Evolutionary conservation across 2,888 invertebrate species (phyloP).

Genomic region (Sepioteuthis lessoniana): DNA sequence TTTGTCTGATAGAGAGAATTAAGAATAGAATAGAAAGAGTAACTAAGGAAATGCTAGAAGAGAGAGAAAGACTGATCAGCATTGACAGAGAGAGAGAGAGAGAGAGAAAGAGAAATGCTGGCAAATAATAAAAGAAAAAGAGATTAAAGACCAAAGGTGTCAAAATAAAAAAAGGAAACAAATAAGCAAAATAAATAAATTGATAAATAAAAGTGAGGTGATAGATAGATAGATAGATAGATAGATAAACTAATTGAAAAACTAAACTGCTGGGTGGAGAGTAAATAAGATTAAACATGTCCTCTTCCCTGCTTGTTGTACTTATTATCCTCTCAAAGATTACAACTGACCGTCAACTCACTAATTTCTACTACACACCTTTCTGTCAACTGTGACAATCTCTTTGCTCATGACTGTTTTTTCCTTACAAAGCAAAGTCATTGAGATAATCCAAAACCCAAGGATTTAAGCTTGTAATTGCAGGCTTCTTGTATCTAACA

Average conservation of each 20-base stretch:
- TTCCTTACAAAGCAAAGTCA: not conserved
- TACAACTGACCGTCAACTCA: not conserved
- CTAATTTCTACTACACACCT: not conserved
- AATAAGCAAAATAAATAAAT: not conserved
- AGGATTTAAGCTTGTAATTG: not conserved
- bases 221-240: conserved; percentile 40
- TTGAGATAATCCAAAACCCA: not conserved
- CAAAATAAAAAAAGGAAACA: not conserved
- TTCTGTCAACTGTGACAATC: not conserved
- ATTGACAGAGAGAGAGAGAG: too few relatives aligned
- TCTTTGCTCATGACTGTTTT: not conserved
- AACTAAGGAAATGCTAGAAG: not conserved
- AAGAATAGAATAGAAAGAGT: too few relatives aligned
- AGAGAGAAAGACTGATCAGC: not conserved
- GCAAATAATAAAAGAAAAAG: too few relatives aligned
- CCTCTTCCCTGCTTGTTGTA: not conserved
- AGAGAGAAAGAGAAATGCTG: too few relatives aligned
- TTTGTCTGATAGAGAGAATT: too few relatives aligned
- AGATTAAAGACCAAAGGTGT: too few relatives aligned
- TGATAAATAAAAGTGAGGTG: too few relatives aligned
- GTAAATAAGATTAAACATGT: not conserved
- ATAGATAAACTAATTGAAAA: not conserved
- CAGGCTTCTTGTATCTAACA: not conserved
- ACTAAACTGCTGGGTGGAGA: not conserved
- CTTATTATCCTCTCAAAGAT: not conserved